Percentiles rank a stretch among this genome's conserved stretches.
Evolutionary conservation across 2,888 invertebrate genomes (phyloP).

Genomic region (Antheraea yamamai): DNA sequence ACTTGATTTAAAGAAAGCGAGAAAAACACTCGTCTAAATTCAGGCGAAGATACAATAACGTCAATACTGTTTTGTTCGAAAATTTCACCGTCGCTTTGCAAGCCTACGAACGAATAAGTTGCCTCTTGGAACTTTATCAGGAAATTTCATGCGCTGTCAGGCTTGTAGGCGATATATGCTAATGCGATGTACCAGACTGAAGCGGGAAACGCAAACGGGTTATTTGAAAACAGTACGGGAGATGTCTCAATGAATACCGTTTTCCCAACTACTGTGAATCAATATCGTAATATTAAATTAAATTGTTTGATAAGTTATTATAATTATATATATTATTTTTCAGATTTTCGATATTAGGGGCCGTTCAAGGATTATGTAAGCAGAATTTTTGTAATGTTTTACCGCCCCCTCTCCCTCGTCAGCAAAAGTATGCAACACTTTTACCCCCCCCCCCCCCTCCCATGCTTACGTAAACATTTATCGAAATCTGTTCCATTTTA

Average conservation of each 20-base stretch:
- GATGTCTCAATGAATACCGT: background rate
- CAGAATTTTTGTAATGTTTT: too few relatives aligned
- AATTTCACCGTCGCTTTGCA: background rate
- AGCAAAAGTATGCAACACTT: too few relatives aligned
- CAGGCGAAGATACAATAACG: background rate
- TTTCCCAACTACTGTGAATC: background rate
- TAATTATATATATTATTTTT: background rate
- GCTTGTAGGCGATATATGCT: conserved; percentile 39
- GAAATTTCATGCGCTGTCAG: conserved; percentile 51
- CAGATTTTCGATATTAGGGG: too few relatives aligned
- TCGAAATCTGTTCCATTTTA: too few relatives aligned
- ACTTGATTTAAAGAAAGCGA: background rate
- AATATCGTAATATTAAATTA: background rate
- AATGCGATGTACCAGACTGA: conserved; percentile 33
- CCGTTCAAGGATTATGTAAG: too few relatives aligned
- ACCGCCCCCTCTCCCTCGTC: too few relatives aligned
- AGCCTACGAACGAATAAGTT: conserved; percentile 4
- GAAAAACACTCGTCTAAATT: background rate
- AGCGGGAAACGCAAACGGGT: background rate
- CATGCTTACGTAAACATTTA: too few relatives aligned
- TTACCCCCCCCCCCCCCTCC: too few relatives aligned
- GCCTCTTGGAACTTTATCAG: conserved; percentile 32
- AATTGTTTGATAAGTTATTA: background rate
- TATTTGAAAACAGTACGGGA: background rate
- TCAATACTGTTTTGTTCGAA: background rate